Evolutionary conservation across 1,140 invertebrate species (phyloP), one percentile per base, ranked within the genome.

Genomic region (Hylyphantes graminicola): DNA sequence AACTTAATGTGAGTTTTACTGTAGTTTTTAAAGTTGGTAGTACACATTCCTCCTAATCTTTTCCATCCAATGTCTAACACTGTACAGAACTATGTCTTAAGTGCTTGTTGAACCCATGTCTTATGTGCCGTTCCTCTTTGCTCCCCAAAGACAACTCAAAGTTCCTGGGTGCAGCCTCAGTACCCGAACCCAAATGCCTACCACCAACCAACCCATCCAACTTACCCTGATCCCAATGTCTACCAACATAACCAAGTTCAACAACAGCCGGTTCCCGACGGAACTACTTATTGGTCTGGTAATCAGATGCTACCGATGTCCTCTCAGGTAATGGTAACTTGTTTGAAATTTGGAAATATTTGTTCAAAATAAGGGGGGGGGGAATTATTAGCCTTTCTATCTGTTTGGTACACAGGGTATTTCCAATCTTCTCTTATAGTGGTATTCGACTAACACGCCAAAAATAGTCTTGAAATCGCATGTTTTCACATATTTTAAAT

Each of bases 211-310:
- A 11, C 77, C 7, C 64, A 68, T 13, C 61, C 59, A 53, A 13
- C 61, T 8, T 78, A 65, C 35, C 19, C 76, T 48, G 55, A 65
- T 67, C 51, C 76, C 17, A 65, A 12, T 63, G 21, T 50, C 55
- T 78, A 78, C 17, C 76, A 78, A 67, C 76, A 65, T 65, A 78
- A 65, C 17, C 76, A 17, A 65, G 53, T n/a, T 78, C 63, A 17
- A 17, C 74, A 51, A 50, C 80, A 54, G 51, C 61, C 80, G 55
- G 61, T 75, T 12, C 53, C 80, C 17, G 70, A 83, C n/a, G 19
- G 59, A 10, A 13, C n/a, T 55, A 63, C 19, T 72, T 75, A 83
- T 67, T 83, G 80, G 80, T 65, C 80, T 0, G 59, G 70, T 13
- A 51, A n/a, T 55, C 80, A 83, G 15, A 75, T 83, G 80, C 57